phyloP scores from a whole-genome alignment of 2,888 invertebrate species.

The Hedychridium roseum region DNA sequence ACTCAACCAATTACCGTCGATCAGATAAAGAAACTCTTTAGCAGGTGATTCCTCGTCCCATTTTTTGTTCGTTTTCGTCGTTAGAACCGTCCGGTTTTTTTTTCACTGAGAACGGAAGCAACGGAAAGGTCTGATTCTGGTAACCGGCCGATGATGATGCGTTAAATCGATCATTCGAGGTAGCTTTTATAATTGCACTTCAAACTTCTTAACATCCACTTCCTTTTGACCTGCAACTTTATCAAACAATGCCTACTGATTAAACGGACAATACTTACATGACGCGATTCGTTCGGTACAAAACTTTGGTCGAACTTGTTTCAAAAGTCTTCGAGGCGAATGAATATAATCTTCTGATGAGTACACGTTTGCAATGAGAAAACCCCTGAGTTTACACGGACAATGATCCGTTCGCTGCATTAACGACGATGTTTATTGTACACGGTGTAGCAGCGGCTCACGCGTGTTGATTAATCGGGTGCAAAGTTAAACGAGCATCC shows the following conservation, averaged over 20 bases:
- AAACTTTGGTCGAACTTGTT: too few species aligned
- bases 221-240: too few species aligned
- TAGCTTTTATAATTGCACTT: too few species aligned
- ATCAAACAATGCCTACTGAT: too few species aligned
- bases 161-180: too few species aligned
- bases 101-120: slow-evolving; percentile 19
- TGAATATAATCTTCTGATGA: too few species aligned
- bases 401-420: slow-evolving; percentile 5
- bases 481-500: slow-evolving; percentile 51
- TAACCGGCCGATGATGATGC: too few species aligned
- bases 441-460: slow-evolving; percentile 11
- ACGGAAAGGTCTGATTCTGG: too few species aligned
- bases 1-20: slow-evolving; percentile 30
- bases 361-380: background rate
- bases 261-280: too few species aligned
- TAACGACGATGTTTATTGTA: slow-evolving; percentile 10
- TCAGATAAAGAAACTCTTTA: slow-evolving; percentile 24
- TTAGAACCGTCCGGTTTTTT: background rate
- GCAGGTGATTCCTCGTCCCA: slow-evolving; percentile 21
- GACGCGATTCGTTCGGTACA: too few species aligned
- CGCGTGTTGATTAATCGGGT: slow-evolving; percentile 48
- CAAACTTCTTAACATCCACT: too few species aligned
- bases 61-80: slow-evolving; percentile 7
- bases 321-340: too few species aligned
- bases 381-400: slow-evolving; percentile 11